phyloP scores from a whole-genome alignment of 2,113 vertebrate genomes.

The Prinia subflava region DNA sequence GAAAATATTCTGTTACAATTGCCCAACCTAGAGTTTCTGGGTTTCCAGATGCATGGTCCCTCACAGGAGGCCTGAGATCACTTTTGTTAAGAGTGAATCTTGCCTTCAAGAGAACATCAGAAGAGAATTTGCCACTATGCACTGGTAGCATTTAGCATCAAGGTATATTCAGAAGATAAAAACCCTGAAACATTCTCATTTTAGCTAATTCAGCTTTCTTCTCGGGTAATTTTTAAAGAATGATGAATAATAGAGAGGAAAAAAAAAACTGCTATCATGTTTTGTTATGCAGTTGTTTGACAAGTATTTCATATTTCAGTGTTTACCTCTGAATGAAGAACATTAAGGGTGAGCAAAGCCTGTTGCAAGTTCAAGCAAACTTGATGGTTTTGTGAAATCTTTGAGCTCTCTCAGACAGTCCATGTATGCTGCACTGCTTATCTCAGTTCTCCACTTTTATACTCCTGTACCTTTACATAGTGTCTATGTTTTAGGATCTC shows the following conservation, averaged over 20 bases:
- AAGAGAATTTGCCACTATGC: not conserved
- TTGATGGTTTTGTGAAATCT: not conserved
- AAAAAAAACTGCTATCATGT: not conserved
- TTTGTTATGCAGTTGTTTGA: not conserved
- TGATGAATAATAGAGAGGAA: not conserved
- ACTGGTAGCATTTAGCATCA: not conserved
- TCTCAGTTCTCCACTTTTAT: not conserved
- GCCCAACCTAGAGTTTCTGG: not conserved
- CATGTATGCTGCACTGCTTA: not conserved
- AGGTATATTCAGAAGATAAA: not conserved
- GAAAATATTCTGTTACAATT: conserved; percentile 3
- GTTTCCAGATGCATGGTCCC: not conserved
- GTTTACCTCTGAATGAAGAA: not conserved
- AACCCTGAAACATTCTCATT: not conserved
- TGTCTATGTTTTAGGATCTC: not conserved
- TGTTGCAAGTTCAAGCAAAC: not conserved
- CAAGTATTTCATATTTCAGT: not conserved
- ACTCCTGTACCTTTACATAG: not conserved
- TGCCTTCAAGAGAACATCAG: not conserved
- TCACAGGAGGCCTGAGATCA: not conserved
- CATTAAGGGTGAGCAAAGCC: not conserved
- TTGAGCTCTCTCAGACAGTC: not conserved
- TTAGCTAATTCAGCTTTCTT: not conserved
- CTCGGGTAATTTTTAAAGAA: not conserved
- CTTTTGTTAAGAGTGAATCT: not conserved